Evolutionary conservation across 2,797 vertebrate species (phyloP).

Genomic region (Podarcis siculus): DNA sequence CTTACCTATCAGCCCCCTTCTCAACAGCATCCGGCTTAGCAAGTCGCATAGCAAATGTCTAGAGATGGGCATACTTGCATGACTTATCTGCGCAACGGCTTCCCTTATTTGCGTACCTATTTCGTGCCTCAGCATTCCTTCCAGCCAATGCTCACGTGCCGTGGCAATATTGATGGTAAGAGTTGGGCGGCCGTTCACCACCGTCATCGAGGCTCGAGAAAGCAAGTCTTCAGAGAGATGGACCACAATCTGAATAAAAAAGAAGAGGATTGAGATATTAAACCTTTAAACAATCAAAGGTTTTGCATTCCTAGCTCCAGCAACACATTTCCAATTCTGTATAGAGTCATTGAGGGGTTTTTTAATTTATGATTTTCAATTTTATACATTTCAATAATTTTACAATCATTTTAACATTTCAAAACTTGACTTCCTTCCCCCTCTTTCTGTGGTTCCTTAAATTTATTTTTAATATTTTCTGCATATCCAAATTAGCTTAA

Average conservation of each 20-base stretch:
- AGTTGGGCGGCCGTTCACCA: slow-evolving; percentile 90
- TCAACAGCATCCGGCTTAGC: not conserved
- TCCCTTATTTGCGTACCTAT: slow-evolving; percentile 81
- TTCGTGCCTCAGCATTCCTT: slow-evolving; percentile 94
- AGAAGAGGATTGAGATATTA: slow-evolving; percentile 35
- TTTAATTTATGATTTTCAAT: no score
- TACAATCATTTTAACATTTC: no score
- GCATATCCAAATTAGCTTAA: no score
- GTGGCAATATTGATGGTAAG: slow-evolving; percentile 90
- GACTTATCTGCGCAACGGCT: not conserved
- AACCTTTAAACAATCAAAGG: no score
- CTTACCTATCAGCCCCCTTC: not conserved
- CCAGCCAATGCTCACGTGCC: slow-evolving; percentile 93
- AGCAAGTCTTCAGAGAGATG: slow-evolving; percentile 93
- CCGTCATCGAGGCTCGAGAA: slow-evolving; percentile 94
- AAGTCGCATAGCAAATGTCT: not conserved
- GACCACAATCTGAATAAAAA: slow-evolving; percentile 86
- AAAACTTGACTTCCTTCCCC: no score
- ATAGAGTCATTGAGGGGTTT: no score
- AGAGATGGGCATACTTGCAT: not conserved
- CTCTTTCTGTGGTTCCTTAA: no score
- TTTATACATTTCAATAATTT: no score
- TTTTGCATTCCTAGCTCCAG: fast-evolving
- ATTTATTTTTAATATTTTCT: no score
- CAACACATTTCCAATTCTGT: not conserved